Percentiles rank a stretch among this genome's conserved stretches.
Conservation (phyloP, 2,113 vertebrate species). For the Ctenomys sociabilis region DNA sequence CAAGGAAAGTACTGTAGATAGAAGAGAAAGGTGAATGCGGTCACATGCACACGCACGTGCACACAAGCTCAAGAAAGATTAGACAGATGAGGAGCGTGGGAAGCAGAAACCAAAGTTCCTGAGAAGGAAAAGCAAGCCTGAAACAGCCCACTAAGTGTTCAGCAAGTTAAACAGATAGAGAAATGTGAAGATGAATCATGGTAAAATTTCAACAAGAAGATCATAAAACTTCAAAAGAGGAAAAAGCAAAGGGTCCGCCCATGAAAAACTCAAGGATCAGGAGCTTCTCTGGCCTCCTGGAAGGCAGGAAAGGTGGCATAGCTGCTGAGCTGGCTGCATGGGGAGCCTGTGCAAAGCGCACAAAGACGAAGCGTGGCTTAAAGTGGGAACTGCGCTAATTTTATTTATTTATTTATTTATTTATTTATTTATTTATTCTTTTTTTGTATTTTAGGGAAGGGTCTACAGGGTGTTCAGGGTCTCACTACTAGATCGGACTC, state of each 20-base stretch:
- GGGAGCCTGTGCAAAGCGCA: neutral
- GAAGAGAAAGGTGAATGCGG: neutral
- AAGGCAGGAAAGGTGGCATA: neutral
- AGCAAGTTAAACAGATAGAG: neutral
- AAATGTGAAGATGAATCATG: neutral
- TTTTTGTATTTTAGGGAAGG: too few relatives aligned
- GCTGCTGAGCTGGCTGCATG: neutral
- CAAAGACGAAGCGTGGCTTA: neutral
- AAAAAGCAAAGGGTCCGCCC: neutral
- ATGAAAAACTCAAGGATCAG: neutral
- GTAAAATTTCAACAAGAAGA: conserved; percentile 14
- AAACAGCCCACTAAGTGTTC: neutral
- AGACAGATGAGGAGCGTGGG: neutral
- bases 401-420: neutral
- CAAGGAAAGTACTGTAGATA: neutral
- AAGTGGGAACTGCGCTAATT: neutral
- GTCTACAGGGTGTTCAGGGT: too few relatives aligned
- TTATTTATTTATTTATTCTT: neutral
- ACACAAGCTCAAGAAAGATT: neutral
- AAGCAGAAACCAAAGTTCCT: neutral
- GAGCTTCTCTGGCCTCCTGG: neutral
- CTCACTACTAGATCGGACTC: too few relatives aligned
- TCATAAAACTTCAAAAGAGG: neutral
- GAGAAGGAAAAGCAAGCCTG: neutral
- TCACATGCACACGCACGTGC: neutral